Evolutionary conservation across 2,113 vertebrate genomes (phyloP), one percentile per base, ranked within the genome.

Genomic region (Cephalopterus ornatus): DNA sequence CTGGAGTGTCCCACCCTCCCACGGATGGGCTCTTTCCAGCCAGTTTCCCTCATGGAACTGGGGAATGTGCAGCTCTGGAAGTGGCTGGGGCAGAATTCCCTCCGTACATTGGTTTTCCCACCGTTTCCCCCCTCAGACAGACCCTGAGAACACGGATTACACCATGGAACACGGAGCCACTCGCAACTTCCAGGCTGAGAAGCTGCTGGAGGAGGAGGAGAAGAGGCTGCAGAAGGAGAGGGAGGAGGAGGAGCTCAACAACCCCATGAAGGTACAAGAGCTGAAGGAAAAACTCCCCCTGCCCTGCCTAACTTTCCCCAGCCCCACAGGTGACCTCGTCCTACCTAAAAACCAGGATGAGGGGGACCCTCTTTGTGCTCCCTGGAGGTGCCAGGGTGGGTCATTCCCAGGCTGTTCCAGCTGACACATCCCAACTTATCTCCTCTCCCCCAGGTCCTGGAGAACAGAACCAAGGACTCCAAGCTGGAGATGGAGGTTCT

Each of bases 401-500:
- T 8, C 71, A 33, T 28, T 52, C 9, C 8, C 44, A 47, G 37
- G 37, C 32, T 72, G 47, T 68, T 62, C 78, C 71, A 4, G 23
- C 28, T 87, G 39, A 8, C 13, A 0, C 22, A 42, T 6, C 50
- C 71, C 6, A 2, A 14, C 7, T 87, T 14, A 8, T 1, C n/a
- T 32, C 28, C 53, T 37, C 17, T 56, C 35, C 0, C 20, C 5
- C 93, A 99, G 99, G 99, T 99, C 65, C 96, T 99, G 93, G 99
- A 99, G 97, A 99, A 99, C 94, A 97, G 99, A 33, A 99, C 99
- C 21, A 99, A 99, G 85, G 99, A 99, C 96, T 99, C 99, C 11
- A 99, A 99, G 95, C 97, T 99, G 97, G 99, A 99, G 96, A 99
- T 99, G 99, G 99, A 99, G 95, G 99, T 99, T 23, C 95, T 99